These are phyloP conservation scores for Bovichtus diacanthus DNA, from an alignment of 2,797 vertebrate genomes.

Conservation along the genomic window DNA sequence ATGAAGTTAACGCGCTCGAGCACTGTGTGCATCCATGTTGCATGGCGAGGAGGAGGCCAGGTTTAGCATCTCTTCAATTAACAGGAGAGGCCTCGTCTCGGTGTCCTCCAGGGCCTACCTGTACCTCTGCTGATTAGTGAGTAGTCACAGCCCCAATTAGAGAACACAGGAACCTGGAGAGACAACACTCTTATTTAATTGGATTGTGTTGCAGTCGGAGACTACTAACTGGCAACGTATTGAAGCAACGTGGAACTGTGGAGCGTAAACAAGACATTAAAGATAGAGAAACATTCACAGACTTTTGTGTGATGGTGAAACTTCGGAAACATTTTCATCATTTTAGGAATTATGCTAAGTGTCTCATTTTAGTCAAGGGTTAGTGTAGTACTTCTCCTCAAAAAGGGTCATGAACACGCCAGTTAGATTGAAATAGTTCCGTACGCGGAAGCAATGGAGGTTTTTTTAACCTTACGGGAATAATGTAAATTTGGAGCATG, in stretches of 20 bases:
- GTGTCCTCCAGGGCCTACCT: conserved; percentile 83
- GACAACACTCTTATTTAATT: conserved; percentile 86
- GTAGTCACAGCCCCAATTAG: conserved; percentile 87
- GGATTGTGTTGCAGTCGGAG: conserved; percentile 80
- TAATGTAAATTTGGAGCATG: conserved; percentile 12
- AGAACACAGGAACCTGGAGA: conserved; percentile 82
- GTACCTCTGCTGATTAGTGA: conserved; percentile 83
- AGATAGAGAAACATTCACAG: conserved; percentile 49
- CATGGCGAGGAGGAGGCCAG: conserved; percentile 43
- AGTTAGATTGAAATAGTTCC: conserved; percentile 29
- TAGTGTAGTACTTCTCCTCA: conserved; percentile 1
- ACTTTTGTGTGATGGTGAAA: conserved; percentile 31
- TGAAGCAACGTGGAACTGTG: conserved; percentile 64
- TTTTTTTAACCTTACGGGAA: conserved; percentile 19
- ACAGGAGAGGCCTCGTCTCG: conserved; percentile 75
- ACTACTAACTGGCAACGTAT: conserved; percentile 76
- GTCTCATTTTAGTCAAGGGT: conserved; percentile 33
- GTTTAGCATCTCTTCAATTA: conserved; percentile 84
- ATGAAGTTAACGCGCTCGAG: conserved; percentile 55
- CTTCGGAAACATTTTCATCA: conserved; percentile 20
- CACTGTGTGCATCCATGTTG: conserved; percentile 40
- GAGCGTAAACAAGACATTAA: conserved; percentile 78
- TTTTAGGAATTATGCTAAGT: conserved; percentile 34
- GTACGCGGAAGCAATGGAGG: conserved; percentile 16
- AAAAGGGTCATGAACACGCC: conserved; percentile 21